Conservation (phyloP, 2,888 invertebrate genomes). For the Eulithis testata region DNA sequence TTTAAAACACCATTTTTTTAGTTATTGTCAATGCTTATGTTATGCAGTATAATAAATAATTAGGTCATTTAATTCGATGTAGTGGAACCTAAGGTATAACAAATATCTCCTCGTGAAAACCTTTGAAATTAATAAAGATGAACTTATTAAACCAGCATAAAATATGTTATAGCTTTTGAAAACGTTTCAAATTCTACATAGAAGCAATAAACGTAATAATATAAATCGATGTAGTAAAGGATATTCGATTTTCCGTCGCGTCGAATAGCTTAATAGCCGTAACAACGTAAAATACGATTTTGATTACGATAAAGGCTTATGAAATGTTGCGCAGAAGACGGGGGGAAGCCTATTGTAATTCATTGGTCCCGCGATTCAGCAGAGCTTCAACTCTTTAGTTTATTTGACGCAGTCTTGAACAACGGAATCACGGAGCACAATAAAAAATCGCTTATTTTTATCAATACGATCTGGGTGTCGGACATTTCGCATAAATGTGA, state of each 20-base stretch:
- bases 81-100: neutral
- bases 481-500: constrained; percentile 85
- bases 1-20: too few relatives aligned
- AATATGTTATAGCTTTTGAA: constrained; percentile 13
- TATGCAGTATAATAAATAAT: neutral
- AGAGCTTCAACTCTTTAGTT: constrained; percentile 37
- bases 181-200: constrained; percentile 27
- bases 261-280: constrained; percentile 66
- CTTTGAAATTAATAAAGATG: too few relatives aligned
- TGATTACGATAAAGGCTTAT: constrained; percentile 65
- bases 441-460: constrained; percentile 85
- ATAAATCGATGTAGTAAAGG: constrained; percentile 45
- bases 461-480: constrained; percentile 84
- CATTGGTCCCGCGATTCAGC: constrained; percentile 40
- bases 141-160: neutral
- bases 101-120: too few relatives aligned
- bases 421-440: constrained; percentile 72
- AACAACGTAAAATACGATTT: constrained; percentile 69
- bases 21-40: too few relatives aligned
- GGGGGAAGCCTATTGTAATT: constrained; percentile 42
- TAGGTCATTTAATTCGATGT: neutral
- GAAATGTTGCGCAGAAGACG: constrained; percentile 46
- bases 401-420: constrained; percentile 38
- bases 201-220: constrained; percentile 38
- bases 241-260: constrained; percentile 66